phyloP scores from a whole-genome alignment of 2,797 vertebrate species.

The Carcharodon carcharias region DNA sequence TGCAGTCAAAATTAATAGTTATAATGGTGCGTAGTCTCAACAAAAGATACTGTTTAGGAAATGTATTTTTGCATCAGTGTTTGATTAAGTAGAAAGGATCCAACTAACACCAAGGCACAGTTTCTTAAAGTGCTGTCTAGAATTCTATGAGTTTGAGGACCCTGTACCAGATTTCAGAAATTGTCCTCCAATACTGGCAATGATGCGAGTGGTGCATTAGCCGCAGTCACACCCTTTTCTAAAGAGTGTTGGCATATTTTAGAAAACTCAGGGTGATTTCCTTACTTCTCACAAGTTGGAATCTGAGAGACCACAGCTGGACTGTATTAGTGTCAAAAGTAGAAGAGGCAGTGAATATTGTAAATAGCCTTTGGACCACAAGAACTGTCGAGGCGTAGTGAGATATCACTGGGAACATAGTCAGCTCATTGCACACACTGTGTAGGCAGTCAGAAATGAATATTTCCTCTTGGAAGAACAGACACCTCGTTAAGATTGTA shows the following conservation, averaged over 20 bases:
- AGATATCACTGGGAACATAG: neutral
- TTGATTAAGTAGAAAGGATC: neutral
- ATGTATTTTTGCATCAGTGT: neutral
- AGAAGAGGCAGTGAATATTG: neutral
- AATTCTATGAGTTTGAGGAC: neutral
- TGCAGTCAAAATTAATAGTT: constrained; percentile 32
- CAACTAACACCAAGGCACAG: neutral
- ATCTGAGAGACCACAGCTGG: neutral
- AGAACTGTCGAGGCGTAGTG: neutral
- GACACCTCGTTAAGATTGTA: neutral
- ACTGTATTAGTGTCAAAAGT: neutral
- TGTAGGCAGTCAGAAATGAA: neutral
- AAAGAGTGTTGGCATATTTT: too few relatives aligned
- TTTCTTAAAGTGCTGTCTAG: neutral
- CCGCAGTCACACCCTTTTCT: too few relatives aligned
- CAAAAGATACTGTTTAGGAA: constrained; percentile 29
- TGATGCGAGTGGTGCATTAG: neutral
- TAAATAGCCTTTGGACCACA: neutral
- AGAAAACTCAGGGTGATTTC: neutral
- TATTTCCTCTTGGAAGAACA: neutral
- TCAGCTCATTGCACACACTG: neutral
- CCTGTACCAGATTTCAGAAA: neutral
- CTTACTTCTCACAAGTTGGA: neutral
- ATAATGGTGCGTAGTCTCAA: constrained; percentile 2
- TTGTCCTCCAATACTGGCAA: neutral